Evolutionary conservation across 2,888 invertebrate genomes (phyloP).

Genomic region (Exephanes ischioxanthus): DNA sequence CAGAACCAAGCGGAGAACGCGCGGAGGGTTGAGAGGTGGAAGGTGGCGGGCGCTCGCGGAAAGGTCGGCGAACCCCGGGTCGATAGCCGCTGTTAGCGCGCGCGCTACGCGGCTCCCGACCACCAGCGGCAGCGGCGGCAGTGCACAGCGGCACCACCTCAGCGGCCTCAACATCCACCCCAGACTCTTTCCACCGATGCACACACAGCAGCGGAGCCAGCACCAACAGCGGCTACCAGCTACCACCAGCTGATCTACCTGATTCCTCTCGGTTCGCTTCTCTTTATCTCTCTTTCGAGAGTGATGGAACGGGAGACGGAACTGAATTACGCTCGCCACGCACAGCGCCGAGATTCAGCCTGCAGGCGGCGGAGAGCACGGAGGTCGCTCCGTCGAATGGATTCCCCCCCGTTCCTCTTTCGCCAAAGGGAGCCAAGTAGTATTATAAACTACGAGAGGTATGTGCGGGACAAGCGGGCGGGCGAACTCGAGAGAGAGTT

Average conservation of each 20-base stretch:
- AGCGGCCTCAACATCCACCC: conserved; percentile 74
- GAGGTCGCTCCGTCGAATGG: conserved; percentile 9
- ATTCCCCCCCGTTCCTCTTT: neutral
- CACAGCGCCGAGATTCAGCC: neutral
- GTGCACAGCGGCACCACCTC: conserved; percentile 23
- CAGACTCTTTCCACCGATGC: conserved; percentile 71
- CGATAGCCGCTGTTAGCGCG: conserved; percentile 79
- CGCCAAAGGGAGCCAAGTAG: conserved; percentile 33
- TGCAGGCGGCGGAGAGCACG: conserved; percentile 9
- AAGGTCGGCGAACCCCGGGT: conserved; percentile 82
- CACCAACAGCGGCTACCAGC: conserved; percentile 35
- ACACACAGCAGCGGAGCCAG: conserved; percentile 9
- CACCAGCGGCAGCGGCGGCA: conserved; percentile 30
- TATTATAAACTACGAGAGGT: conserved; percentile 34
- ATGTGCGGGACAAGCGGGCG: neutral
- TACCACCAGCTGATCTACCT: conserved; percentile 76
- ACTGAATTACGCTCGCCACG: conserved; percentile 33
- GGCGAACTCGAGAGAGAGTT: conserved; percentile 13
- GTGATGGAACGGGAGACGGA: conserved; percentile 17
- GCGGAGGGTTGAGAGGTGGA: conserved; percentile 72
- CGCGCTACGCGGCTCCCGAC: conserved; percentile 63
- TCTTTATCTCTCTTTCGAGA: conserved; percentile 1
- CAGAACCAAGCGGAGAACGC: conserved; percentile 67
- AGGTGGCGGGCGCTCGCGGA: conserved; percentile 75
- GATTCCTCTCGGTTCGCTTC: conserved; percentile 59